phyloP scores from a whole-genome alignment of 2,113 vertebrate species.

The Hyperopisus bebe region DNA sequence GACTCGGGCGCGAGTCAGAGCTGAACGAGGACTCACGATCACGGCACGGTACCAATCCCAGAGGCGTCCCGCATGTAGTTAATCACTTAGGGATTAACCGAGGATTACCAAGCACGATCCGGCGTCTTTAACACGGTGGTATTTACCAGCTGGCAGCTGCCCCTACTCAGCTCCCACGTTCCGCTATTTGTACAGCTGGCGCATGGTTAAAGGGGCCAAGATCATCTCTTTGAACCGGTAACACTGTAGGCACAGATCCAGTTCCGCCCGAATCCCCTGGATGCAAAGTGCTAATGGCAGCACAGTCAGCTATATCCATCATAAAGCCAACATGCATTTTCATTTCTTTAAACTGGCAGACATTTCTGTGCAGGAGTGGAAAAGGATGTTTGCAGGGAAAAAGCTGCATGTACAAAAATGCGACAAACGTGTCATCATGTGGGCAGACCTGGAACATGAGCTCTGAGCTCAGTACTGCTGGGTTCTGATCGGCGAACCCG shows the following conservation, averaged over 20 bases:
- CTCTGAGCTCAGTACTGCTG: background rate
- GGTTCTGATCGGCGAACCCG: background rate
- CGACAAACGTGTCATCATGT: background rate
- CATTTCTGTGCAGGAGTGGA: background rate
- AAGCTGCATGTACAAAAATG: background rate
- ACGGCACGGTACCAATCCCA: background rate
- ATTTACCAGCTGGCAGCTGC: background rate
- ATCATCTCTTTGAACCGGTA: background rate
- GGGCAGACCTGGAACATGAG: background rate
- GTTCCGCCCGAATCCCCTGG: background rate
- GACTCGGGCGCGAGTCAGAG: background rate
- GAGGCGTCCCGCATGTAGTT: background rate
- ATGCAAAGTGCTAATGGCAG: background rate
- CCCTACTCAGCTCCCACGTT: background rate
- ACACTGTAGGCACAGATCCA: background rate
- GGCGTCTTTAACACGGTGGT: background rate
- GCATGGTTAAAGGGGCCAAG: background rate
- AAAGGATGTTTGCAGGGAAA: background rate
- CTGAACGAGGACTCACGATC: background rate
- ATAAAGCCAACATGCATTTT: background rate
- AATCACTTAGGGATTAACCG: background rate
- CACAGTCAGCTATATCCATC: background rate
- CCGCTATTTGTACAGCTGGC: background rate
- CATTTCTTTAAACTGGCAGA: background rate
- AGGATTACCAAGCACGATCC: background rate